Conservation (phyloP, 1,140 invertebrate genomes). For the Euglossa dilemma region DNA sequence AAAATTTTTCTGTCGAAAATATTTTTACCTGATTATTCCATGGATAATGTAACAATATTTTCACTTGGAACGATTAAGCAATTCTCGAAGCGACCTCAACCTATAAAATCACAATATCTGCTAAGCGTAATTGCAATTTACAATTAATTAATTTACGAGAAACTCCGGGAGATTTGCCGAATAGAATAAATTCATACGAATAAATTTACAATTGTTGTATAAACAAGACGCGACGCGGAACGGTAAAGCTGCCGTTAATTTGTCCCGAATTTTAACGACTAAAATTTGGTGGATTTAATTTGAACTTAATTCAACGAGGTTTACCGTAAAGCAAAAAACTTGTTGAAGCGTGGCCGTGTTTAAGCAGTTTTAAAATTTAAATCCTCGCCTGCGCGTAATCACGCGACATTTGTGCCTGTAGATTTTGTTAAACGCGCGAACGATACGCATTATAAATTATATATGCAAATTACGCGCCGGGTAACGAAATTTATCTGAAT, state of each 20-base stretch:
- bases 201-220: no score
- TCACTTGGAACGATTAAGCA: no score
- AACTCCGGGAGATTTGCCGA: no score
- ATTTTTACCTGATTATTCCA: no score
- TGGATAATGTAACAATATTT: no score
- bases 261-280: background rate
- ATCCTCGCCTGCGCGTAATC: background rate
- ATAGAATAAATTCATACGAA: no score
- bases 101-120: no score
- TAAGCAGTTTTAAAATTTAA: background rate
- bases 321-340: background rate
- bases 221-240: background rate
- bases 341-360: background rate
- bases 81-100: no score
- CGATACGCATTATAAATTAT: background rate
- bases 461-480: background rate
- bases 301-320: background rate
- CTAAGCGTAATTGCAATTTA: no score
- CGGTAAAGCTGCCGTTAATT: background rate
- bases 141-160: no score
- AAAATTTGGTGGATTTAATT: background rate
- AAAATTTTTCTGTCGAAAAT: no score
- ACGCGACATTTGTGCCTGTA: background rate
- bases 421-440: background rate
- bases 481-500: background rate